Evolutionary conservation across 1,140 invertebrate species (phyloP).

Genomic region (Pseudomyrmex concolor): DNA sequence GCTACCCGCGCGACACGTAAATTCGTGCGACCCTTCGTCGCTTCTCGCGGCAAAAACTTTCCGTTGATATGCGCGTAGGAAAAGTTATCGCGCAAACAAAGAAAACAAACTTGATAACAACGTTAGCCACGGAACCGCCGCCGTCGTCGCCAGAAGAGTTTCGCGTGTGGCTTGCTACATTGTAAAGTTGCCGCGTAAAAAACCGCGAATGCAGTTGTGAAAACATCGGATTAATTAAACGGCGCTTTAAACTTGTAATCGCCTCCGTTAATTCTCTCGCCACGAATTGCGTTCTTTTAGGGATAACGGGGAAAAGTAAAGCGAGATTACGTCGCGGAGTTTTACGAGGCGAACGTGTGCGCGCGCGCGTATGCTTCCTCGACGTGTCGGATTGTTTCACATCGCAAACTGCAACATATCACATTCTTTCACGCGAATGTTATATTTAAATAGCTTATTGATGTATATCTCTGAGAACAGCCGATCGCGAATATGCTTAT

Average conservation of each 20-base stretch:
- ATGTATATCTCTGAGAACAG: too few species aligned
- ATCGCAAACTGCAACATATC: too few species aligned
- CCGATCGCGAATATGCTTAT: too few species aligned
- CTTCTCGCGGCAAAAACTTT: constrained; percentile 14
- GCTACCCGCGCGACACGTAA: constrained; percentile 26
- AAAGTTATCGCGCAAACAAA: constrained; percentile 47
- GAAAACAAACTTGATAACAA: constrained; percentile 52
- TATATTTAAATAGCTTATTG: not conserved
- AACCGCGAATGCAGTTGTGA: constrained; percentile 32
- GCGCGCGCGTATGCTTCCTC: not conserved
- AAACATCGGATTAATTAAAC: constrained; percentile 56
- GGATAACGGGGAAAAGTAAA: not conserved
- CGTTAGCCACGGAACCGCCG: constrained; percentile 11
- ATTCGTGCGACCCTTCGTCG: not conserved
- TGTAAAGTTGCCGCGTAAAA: constrained; percentile 37
- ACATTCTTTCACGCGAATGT: not conserved
- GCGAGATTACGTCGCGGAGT: constrained; percentile 24
- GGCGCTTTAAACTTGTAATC: constrained; percentile 53
- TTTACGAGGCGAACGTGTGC: not conserved
- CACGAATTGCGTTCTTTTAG: constrained; percentile 24
- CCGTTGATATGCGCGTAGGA: constrained; percentile 19
- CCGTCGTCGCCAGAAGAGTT: constrained; percentile 5
- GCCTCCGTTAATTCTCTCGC: constrained; percentile 35
- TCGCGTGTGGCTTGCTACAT: not conserved
- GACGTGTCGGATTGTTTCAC: not conserved